Percentiles rank a stretch among this genome's conserved stretches.
phyloP scores from a whole-genome alignment of 2,888 invertebrate species.

The Drosophila pegasa region DNA sequence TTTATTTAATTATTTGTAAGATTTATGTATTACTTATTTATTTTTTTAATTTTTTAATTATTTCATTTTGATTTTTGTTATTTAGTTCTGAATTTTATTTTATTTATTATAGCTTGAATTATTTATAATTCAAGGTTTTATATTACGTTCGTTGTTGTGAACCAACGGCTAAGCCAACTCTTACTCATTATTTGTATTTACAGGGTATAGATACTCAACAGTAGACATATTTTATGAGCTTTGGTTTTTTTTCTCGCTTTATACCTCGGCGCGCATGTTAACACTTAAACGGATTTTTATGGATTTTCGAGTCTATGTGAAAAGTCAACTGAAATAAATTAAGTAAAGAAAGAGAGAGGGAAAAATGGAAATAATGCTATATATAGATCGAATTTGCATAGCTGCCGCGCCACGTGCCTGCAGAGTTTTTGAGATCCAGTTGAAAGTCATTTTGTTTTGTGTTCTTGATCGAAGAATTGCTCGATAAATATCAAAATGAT shows the following conservation, averaged over 20 bases:
- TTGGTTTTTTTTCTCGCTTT: conserved; percentile 5
- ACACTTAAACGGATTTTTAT: conserved; percentile 65
- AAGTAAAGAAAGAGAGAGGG: not conserved
- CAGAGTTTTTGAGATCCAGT: conserved; percentile 13
- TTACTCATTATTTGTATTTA: too few relatives aligned
- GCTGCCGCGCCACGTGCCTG: conserved; percentile 46
- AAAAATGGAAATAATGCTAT: conserved; percentile 9
- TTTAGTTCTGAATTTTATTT: too few relatives aligned
- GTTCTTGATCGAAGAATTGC: conserved; percentile 23
- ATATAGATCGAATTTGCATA: conserved; percentile 33
- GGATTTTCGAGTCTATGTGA: conserved; percentile 30
- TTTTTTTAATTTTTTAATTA: too few relatives aligned
- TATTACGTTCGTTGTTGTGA: too few relatives aligned
- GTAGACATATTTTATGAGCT: conserved; percentile 30
- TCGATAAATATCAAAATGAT: conserved; percentile 63
- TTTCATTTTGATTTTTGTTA: too few relatives aligned
- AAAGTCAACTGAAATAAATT: conserved; percentile 30
- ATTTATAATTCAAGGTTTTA: too few relatives aligned
- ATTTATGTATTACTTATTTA: too few relatives aligned
- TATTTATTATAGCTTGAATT: too few relatives aligned
- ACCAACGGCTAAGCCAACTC: too few relatives aligned
- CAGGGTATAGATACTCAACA: conserved; percentile 7
- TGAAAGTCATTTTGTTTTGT: conserved; percentile 41
- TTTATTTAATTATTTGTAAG: too few relatives aligned
- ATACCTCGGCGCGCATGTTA: conserved; percentile 58